Percentiles rank a stretch among this genome's conserved stretches.
These are phyloP conservation scores for Macrosoma leucophasiata DNA, from an alignment of 2,888 invertebrate genomes.

Conservation along the genomic window DNA sequence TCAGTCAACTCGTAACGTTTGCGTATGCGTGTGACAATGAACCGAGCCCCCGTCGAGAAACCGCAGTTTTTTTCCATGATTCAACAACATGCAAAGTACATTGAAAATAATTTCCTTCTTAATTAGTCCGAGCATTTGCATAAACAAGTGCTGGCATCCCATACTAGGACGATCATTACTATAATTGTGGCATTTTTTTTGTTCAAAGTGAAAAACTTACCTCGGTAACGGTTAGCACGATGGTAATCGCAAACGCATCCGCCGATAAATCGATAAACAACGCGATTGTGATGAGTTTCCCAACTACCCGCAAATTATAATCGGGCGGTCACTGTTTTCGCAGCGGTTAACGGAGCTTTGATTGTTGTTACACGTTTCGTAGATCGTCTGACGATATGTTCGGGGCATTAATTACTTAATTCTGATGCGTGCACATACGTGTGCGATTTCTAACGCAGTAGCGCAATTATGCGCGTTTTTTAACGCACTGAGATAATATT, in stretches of 20 bases:
- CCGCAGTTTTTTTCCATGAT: slow-evolving; percentile 41
- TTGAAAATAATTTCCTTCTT: slow-evolving; percentile 65
- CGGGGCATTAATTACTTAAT: slow-evolving; percentile 66
- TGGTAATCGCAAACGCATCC: slow-evolving; percentile 64
- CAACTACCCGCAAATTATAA: slow-evolving; percentile 56
- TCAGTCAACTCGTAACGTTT: slow-evolving; percentile 43
- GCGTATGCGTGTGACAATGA: slow-evolving; percentile 51
- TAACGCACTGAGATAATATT: slow-evolving; percentile 54
- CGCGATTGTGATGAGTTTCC: slow-evolving; percentile 60
- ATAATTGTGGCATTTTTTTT: slow-evolving; percentile 68
- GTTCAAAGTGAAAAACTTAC: slow-evolving; percentile 64
- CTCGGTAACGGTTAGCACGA: slow-evolving; percentile 59
- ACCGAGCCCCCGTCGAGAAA: slow-evolving; percentile 39
- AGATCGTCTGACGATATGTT: slow-evolving; percentile 64
- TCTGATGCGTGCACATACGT: slow-evolving; percentile 65
- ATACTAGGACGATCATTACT: slow-evolving; percentile 69
- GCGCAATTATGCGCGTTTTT: slow-evolving; percentile 58
- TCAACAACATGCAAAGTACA: slow-evolving; percentile 52
- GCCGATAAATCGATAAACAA: slow-evolving; percentile 70
- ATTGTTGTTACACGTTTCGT: slow-evolving; percentile 50
- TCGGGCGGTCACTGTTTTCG: slow-evolving; percentile 53
- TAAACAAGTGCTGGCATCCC: slow-evolving; percentile 60
- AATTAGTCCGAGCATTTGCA: slow-evolving; percentile 68
- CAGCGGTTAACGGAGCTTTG: slow-evolving; percentile 42
- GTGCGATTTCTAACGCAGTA: slow-evolving; percentile 66